Base-by-base conservation (phyloP, 2,113 vertebrate genomes). In the Scatophagus argus region DNA sequence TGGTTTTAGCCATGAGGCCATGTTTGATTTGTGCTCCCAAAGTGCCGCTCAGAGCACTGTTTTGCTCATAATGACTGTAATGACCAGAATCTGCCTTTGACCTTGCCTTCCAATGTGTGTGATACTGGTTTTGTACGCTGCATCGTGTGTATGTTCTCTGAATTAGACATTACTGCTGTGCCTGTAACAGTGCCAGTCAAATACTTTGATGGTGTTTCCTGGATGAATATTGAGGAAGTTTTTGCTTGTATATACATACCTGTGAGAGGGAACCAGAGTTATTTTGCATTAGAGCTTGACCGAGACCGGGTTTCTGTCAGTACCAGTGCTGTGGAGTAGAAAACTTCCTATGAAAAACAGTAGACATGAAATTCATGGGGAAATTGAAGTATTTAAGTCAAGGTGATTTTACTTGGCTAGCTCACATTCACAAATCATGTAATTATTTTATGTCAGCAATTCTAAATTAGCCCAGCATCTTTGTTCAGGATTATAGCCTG, bases 221-320 rank as follows among this genome's bases (percentile, higher is more conserved):
- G 25, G 11, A 8, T 19, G n/a, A 60, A 36, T 9, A 47, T 7
- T 46, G 11, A 63, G n/a, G n/a, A 13, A 29, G 39, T 38, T n/a
- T 64, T 61, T 34, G n/a, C 6, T 17, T 64, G 49, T 71, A 51
- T 25, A 23, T 73, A 62, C 21, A 23, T 73, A 62, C 21, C 27
- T 39, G 25, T 51, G 55, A 29, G 46, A 71, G 71, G 46, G 61
- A 64, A 52, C 61, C 25, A 29, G 47, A 79, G 66, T 68, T 21
- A 36, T 41, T 29, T 65, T 58, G 12, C 46, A 41, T 39, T n/a
- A n/a, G n/a, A n/a, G n/a, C n/a, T n/a, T n/a, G n/a, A n/a, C n/a
- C n/a, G n/a, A n/a, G n/a, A n/a, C n/a, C n/a, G n/a, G n/a, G n/a
- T n/a, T n/a, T n/a, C n/a, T n/a, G n/a, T n/a, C n/a, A n/a, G n/a